Base-by-base conservation (phyloP, 1,140 invertebrate genomes). In the Aleiodes sp. region DNA sequence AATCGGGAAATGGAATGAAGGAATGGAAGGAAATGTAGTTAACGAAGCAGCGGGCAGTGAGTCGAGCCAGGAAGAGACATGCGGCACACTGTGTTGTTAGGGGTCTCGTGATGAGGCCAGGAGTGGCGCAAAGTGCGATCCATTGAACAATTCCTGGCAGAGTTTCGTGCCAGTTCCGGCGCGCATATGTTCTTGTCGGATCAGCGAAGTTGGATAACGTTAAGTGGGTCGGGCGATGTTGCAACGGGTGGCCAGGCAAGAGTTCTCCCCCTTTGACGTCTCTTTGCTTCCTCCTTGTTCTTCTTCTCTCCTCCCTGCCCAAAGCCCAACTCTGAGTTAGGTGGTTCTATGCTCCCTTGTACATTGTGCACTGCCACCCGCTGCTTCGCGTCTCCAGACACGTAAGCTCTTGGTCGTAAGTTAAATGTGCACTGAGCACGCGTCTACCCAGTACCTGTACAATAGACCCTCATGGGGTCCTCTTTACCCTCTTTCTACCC, bases 141-240 rank as follows among this genome's bases (percentile, higher is more conserved):
- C 66, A 68, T 68, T 68, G 66, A 68, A 68, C 59, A 68, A 68
- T 68, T 68, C 59, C 66, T 68, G 33, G 66, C 59, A 33, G 66
- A 68, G 59, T 68, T 68, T 62, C 66, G 66, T 62, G 66, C 66
- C 66, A 68, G 59, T 61, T 68, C 66, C 66, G 66, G 66, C 21
- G 66, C 66, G 66, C 66, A 68, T 68, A 68, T 68, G 66, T 68
- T 68, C 66, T 68, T 68, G 66, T 68, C 66, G 66, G 66, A 68
- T 68, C 66, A 68, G 59, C 66, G 19, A 68, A 68, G 59, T 68
- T 68, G 66, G 59, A 62, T 68, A 68, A 68, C 57, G 66, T 43
- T 68, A 68, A 68, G 66, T 68, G 66, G 66, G 66, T 68, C 66
- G 66, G 59, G 56, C 66, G 57, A 68, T 68, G 66, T 68, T 68